Evolutionary conservation across 1,140 invertebrate genomes (phyloP), one percentile per base, ranked within the genome.

Genomic region (Pogonomyrmex barbatus): DNA sequence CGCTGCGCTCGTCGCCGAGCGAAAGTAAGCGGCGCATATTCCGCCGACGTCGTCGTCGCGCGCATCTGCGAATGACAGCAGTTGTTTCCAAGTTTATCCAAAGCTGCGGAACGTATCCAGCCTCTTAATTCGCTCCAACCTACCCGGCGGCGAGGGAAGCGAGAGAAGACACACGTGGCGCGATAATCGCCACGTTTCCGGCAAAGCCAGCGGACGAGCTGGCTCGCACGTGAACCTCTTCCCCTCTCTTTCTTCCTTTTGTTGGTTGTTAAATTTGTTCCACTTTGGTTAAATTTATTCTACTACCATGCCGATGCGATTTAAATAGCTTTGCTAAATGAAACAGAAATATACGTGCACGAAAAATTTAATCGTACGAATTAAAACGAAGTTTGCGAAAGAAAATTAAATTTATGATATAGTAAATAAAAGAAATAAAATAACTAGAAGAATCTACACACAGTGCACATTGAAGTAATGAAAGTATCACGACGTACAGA

Each of bases 41-140:
- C 81, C 36, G 62, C 0, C 68, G 54, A 79, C 73, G 85, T 88
- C 67, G 87, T 54, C 36, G 79, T 17, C 54, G 68, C 50, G 84
- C 78, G 78, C 88, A 83, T 91, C 91, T 87, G 89, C 84, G 45
- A 85, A 89, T 92, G 92, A 92, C 92, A 91, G 88, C 90, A 89
- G 88, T 92, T 92, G 89, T 92, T 91, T 62, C 84, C 84, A 91
- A 92, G 90, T 92, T 92, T 90, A 87, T 76, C 87, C 67, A 33
- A 87, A 84, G 58, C 77, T 12, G 8, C 67, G 62, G 33, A 68
- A 87, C 84, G 58, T 83, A 89, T 67, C 67, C 65, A n/a, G 75
- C 71, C 84, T 88, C 71, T 88, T 78, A 86, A 86, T 88, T 88
- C 88, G 70, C 70, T 58, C 54, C 24, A 24, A 76, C 45, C 67